Conservation (phyloP, 2,113 vertebrate species). For the Rhagologus leucostigma region DNA sequence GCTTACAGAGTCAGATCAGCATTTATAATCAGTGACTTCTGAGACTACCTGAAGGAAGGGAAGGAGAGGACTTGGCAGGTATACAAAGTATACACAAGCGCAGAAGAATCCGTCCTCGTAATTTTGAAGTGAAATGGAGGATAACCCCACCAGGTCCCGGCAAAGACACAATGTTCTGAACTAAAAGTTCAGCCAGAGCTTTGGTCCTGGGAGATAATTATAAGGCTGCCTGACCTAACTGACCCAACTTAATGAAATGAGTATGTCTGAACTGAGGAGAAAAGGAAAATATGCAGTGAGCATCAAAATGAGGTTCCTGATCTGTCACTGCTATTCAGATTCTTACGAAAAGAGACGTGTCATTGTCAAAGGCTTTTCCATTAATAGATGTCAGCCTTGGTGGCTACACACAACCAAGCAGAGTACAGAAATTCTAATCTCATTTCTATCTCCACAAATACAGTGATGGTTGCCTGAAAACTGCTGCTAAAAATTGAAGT, state of each 20-base stretch:
- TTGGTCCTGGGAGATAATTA: constrained; percentile 51
- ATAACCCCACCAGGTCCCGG: neutral
- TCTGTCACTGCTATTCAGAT: constrained; percentile 47
- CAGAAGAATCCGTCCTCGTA: neutral
- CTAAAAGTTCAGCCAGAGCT: constrained; percentile 43
- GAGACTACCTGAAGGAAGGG: constrained; percentile 58
- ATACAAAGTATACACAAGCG: constrained; percentile 41
- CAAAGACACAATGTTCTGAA: constrained; percentile 41
- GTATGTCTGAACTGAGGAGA: constrained; percentile 15
- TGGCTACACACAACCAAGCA: neutral
- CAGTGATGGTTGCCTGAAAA: neutral
- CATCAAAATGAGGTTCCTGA: constrained; percentile 49
- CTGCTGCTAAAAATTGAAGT: neutral
- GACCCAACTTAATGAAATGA: constrained; percentile 23
- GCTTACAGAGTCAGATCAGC: constrained; percentile 51
- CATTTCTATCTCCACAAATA: neutral
- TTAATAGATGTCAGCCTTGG: constrained; percentile 24
- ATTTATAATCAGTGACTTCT: constrained; percentile 63
- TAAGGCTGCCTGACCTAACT: constrained; percentile 33
- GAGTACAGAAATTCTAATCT: neutral
- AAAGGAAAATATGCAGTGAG: constrained; percentile 40
- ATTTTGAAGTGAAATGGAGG: constrained; percentile 18
- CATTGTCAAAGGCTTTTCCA: constrained; percentile 43
- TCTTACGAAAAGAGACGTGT: neutral
- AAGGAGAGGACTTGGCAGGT: constrained; percentile 50